phyloP scores from a whole-genome alignment of 2,797 vertebrate genomes.

The Acanthis flammea region DNA sequence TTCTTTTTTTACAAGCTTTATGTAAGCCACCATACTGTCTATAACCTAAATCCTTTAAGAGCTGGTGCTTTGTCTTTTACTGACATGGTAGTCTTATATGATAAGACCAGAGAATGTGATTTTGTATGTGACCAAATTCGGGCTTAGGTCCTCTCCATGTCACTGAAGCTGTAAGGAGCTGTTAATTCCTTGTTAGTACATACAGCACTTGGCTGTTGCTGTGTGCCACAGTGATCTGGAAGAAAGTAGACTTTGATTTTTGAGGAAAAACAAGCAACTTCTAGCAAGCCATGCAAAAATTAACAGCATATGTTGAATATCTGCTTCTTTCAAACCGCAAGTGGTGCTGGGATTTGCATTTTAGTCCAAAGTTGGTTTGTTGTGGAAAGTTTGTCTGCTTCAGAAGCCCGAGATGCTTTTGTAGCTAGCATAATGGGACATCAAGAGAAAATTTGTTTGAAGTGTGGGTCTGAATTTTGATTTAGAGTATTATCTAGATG shows the following conservation, averaged over 20 bases:
- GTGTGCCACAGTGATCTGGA: neutral
- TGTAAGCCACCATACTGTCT: neutral
- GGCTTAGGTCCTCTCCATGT: neutral
- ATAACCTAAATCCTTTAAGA: neutral
- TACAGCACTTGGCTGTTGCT: neutral
- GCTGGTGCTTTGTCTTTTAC: neutral
- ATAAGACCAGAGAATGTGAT: neutral
- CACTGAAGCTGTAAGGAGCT: neutral
- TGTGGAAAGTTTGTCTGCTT: neutral
- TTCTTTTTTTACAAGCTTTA: neutral
- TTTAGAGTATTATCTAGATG: neutral
- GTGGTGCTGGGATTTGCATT: neutral
- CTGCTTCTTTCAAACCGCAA: neutral
- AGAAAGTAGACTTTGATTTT: neutral
- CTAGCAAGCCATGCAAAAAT: neutral
- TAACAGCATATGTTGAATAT: neutral
- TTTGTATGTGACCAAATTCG: fast-evolving
- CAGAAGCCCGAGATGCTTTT: neutral
- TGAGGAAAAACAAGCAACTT: neutral
- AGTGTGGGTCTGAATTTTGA: neutral
- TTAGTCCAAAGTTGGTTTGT: neutral
- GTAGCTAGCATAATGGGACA: neutral
- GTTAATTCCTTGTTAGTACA: neutral
- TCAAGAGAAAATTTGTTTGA: neutral
- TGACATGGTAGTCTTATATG: neutral